These are phyloP conservation scores for Cygnus atratus DNA, from an alignment of 2,113 vertebrate genomes.

Conservation along the genomic window DNA sequence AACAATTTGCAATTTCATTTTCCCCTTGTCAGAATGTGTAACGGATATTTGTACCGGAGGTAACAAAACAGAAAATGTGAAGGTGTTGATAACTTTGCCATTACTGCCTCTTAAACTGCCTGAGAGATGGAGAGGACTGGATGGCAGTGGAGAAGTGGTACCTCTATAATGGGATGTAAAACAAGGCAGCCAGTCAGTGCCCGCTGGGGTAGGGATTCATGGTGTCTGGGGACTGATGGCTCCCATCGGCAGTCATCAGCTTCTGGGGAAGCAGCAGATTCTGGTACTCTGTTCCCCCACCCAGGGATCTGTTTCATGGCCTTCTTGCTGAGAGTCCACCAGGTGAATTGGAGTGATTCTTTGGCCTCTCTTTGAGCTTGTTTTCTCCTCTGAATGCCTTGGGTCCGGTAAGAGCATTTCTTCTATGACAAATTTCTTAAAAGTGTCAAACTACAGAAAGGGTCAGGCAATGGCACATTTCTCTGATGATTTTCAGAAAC, in stretches of 20 bases:
- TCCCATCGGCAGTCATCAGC: background rate
- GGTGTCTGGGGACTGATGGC: background rate
- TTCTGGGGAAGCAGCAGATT: background rate
- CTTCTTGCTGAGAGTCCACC: background rate
- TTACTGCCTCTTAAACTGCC: background rate
- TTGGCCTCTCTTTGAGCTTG: background rate
- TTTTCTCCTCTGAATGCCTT: background rate
- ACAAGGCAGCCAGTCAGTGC: rapidly evolving
- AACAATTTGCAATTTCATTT: constrained; percentile 48
- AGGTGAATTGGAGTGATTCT: background rate
- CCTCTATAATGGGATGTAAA: background rate
- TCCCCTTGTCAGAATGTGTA: constrained; percentile 56
- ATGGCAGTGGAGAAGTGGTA: constrained; percentile 68
- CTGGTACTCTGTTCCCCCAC: background rate
- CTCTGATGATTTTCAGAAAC: background rate
- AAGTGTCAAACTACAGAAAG: background rate
- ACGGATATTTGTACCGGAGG: constrained; percentile 54
- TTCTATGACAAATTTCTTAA: background rate
- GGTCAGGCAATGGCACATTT: background rate
- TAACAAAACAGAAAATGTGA: constrained; percentile 45
- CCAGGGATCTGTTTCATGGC: background rate
- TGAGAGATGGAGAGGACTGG: background rate
- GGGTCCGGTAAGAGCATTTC: background rate
- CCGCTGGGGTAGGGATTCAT: background rate
- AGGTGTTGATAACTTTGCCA: constrained; percentile 14